phyloP scores from a whole-genome alignment of 2,888 invertebrate species.

The Leptura quadrifasciata region DNA sequence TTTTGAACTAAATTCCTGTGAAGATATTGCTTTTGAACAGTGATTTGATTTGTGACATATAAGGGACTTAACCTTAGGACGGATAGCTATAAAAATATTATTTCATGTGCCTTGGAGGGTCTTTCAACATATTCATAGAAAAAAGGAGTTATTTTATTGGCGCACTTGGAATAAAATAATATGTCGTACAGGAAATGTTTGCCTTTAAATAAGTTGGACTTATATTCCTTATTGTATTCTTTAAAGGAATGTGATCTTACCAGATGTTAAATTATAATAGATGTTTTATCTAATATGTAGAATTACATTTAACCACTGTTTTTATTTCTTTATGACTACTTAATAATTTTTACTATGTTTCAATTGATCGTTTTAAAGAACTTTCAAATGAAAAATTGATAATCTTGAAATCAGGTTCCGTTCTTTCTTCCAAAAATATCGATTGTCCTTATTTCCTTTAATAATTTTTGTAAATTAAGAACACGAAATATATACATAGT shows the following conservation, averaged over 20 bases:
- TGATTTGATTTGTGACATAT: neutral
- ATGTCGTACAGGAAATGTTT: constrained; percentile 11
- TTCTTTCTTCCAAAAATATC: too few relatives aligned
- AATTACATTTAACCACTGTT: neutral
- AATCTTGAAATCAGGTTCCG: too few relatives aligned
- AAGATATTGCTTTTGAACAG: neutral
- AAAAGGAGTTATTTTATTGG: constrained; percentile 19
- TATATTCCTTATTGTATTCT: neutral
- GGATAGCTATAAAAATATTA: neutral
- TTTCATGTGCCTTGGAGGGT: neutral
- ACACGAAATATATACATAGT: too few relatives aligned
- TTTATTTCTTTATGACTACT: neutral
- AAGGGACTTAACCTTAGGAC: neutral
- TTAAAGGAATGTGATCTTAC: neutral
- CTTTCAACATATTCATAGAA: constrained; percentile 3
- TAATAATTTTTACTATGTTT: too few relatives aligned
- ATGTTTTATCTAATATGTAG: neutral
- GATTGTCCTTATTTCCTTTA: too few relatives aligned
- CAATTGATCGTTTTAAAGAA: too few relatives aligned
- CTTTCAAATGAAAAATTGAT: too few relatives aligned
- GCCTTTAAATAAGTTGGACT: neutral
- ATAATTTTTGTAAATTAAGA: too few relatives aligned
- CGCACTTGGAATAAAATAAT: constrained; percentile 24
- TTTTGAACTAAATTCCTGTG: neutral
- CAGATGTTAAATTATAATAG: too few relatives aligned